Base-by-base conservation (phyloP, 37 sponge, comb jelly and placozoan species). In the Petrosia ficiformis region DNA sequence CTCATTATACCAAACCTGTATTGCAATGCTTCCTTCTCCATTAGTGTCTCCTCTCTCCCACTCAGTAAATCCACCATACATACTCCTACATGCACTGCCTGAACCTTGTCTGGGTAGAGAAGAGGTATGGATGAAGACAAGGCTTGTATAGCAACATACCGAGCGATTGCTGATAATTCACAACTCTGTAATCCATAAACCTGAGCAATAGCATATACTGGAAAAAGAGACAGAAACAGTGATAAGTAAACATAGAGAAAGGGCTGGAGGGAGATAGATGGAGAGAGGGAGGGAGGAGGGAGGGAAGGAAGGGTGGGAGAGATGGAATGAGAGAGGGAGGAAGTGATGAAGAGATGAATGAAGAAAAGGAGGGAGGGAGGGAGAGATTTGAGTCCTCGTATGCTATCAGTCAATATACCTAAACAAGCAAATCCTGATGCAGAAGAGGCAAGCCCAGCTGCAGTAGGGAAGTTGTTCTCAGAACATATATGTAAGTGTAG, bases 361-460 rank as follows among this genome's bases (percentile, higher is more conserved):
- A n/a, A n/a, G n/a, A n/a, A n/a, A n/a, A n/a, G n/a, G n/a, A n/a
- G n/a, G n/a, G n/a, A n/a, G n/a, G n/a, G n/a, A n/a, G n/a, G n/a
- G n/a, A n/a, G n/a, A n/a, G n/a, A n/a, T 16, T 16, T 22, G 57
- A 21, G 57, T 22, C 57, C n/a, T n/a, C n/a, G 57, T 21, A 54
- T 22, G n/a, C n/a, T n/a, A n/a, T n/a, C n/a, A n/a, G n/a, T n/a
- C n/a, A n/a, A n/a, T n/a, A n/a, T 42, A 94, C 94, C 94, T 25
- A 94, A 59, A 73, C 96, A 96, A 4, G 99, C 99, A 68, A 93
- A 98, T 29, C 99, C 99, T 44, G 99, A 94, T 60, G 99, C 99
- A 38, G 99, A 98, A 2, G 99, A 98, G 25, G 99, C 99, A 22
- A 98, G 83, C 0, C 99, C 99, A 61, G 99, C 99, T 28, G 99